Conservation (phyloP, 2,113 vertebrate species). For the Lichenostomus cassidix region DNA sequence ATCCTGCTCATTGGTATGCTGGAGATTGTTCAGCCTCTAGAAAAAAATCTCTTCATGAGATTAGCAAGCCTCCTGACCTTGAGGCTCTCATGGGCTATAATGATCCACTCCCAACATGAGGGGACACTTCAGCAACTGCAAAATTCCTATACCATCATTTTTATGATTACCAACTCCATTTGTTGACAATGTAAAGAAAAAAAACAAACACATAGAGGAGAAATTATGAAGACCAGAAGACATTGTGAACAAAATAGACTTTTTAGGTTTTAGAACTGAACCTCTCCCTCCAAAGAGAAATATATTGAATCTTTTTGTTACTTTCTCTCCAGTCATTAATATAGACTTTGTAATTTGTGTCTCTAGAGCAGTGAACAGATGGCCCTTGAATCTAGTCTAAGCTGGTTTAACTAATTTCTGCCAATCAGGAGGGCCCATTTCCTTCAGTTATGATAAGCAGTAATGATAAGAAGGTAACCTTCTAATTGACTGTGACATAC, state of each 20-base stretch:
- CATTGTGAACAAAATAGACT: accelerated
- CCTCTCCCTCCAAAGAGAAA: not conserved
- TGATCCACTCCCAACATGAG: not conserved
- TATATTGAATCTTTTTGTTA: not conserved
- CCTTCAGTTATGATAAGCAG: conserved; percentile 42
- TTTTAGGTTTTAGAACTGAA: not conserved
- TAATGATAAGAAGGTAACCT: conserved; percentile 37
- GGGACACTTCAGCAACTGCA: not conserved
- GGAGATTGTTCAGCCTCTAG: not conserved
- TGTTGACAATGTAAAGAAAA: not conserved
- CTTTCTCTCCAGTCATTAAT: not conserved
- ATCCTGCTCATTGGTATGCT: not conserved
- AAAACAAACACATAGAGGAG: not conserved
- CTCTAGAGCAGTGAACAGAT: conserved; percentile 13
- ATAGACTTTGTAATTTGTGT: not conserved
- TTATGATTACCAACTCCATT: not conserved
- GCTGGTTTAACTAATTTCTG: conserved; percentile 45
- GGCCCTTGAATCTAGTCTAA: not conserved
- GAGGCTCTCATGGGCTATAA: not conserved
- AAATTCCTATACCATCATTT: not conserved
- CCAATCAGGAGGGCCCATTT: not conserved
- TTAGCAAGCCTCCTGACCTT: not conserved
- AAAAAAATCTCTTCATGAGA: not conserved
- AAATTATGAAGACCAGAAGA: not conserved
- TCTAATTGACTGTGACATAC: conserved; percentile 46